Conservation (phyloP, 2,113 vertebrate genomes). For the Sebastes fasciatus region DNA sequence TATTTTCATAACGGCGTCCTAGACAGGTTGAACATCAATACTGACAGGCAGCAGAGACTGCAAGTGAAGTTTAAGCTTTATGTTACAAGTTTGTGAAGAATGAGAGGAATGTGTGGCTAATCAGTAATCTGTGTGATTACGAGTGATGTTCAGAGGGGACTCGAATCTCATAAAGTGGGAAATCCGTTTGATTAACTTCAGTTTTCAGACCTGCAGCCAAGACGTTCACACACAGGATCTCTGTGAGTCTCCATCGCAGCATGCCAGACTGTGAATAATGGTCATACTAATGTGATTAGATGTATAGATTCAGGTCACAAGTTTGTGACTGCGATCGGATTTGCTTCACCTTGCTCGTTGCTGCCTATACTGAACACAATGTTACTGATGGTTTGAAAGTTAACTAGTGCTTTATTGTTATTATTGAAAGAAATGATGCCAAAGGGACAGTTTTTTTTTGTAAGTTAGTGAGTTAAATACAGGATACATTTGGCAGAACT, state of each 20-base stretch:
- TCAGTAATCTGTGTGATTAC: slow-evolving; percentile 22
- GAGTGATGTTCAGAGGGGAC: not conserved
- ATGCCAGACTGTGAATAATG: slow-evolving; percentile 30
- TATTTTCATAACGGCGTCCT: not conserved
- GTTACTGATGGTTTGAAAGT: not conserved
- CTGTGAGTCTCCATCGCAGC: not conserved
- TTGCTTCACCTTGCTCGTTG: slow-evolving; percentile 9
- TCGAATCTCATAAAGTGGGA: not conserved
- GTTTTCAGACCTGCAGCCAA: not conserved
- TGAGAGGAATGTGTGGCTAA: slow-evolving; percentile 47
- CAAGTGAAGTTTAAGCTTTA: not conserved
- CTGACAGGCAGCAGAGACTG: not conserved
- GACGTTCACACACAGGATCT: slow-evolving; percentile 14
- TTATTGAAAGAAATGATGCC: not conserved
- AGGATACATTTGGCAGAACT: not conserved
- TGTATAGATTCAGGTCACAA: slow-evolving; percentile 48
- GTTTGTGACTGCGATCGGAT: slow-evolving; percentile 15
- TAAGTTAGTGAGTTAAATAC: not conserved
- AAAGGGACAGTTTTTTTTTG: not conserved
- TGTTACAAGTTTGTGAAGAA: slow-evolving; percentile 21
- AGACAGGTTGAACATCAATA: slow-evolving; percentile 2
- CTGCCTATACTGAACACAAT: not conserved
- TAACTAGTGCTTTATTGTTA: not conserved
- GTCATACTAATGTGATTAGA: slow-evolving; percentile 54
- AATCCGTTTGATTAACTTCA: slow-evolving; percentile 1